Evolutionary conservation across 2,797 vertebrate genomes (phyloP).

Genomic region (Myotis planiceps): DNA sequence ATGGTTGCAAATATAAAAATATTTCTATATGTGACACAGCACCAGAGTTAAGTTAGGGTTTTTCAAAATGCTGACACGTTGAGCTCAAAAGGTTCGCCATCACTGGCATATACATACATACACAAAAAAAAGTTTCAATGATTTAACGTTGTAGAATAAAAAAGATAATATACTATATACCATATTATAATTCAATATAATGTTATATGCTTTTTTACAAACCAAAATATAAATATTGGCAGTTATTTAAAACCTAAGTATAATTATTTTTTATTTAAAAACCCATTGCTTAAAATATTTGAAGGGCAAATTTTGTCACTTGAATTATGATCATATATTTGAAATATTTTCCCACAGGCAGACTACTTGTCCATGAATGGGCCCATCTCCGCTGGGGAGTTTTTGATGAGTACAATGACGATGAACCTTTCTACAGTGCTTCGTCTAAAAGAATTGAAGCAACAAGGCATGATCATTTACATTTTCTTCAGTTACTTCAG

Average conservation of each 20-base stretch:
- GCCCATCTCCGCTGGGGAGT: constrained; percentile 89
- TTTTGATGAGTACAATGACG: constrained; percentile 75
- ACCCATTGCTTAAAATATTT: neutral
- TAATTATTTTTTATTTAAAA: neutral
- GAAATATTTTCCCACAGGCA: constrained; percentile 77
- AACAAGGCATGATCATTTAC: constrained; percentile 82
- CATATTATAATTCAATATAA: neutral
- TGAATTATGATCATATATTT: constrained; percentile 22
- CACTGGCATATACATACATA: neutral
- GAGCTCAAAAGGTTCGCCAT: too few species aligned
- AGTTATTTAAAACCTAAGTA: neutral
- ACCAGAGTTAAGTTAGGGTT: too few species aligned
- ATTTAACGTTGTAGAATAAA: neutral
- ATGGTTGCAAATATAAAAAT: too few species aligned
- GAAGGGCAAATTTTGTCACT: neutral
- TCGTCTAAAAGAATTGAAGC: constrained; percentile 69
- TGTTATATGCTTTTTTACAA: neutral
- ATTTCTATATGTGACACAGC: too few species aligned
- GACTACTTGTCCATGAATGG: constrained; percentile 88
- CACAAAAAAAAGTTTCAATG: neutral
- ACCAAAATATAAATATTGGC: neutral
- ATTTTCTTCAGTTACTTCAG: neutral
- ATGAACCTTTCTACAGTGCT: constrained; percentile 81
- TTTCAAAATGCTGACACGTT: too few species aligned
- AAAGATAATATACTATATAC: neutral